These are phyloP conservation scores for Pristionchus exspectatus DNA, from an alignment of 2,888 invertebrate species.

Conservation along the genomic window DNA sequence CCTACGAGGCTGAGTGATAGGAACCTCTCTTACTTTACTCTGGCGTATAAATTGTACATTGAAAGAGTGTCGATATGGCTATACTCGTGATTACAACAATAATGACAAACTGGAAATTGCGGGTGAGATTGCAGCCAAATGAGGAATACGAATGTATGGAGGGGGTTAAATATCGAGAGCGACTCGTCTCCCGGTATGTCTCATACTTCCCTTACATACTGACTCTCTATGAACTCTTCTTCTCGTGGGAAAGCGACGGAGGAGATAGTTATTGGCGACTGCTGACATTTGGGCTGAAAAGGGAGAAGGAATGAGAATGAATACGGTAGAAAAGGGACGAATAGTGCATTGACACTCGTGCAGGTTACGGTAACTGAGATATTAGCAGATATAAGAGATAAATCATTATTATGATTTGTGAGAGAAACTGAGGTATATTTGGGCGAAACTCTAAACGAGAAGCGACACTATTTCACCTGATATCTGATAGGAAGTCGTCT, in stretches of 20 bases:
- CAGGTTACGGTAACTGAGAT: slow-evolving; percentile 30
- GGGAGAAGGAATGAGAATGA: background rate
- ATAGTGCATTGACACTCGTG: slow-evolving; percentile 39
- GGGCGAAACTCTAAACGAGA: background rate
- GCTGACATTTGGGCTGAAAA: slow-evolving; percentile 75
- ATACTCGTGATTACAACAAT: background rate
- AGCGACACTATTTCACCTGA: slow-evolving; percentile 41
- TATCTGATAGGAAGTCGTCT: slow-evolving; percentile 25
- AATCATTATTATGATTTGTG: background rate
- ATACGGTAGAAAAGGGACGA: background rate
- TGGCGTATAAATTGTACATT: slow-evolving; percentile 44
- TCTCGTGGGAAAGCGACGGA: slow-evolving; percentile 72
- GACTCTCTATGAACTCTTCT: slow-evolving; percentile 63
- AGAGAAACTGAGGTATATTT: background rate
- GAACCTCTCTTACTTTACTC: slow-evolving; percentile 13
- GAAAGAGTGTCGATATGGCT: background rate
- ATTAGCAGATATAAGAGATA: background rate
- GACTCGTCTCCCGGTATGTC: slow-evolving; percentile 12
- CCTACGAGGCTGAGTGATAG: background rate
- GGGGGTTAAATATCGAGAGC: slow-evolving; percentile 1
- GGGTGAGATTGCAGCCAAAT: background rate
- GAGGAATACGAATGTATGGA: background rate
- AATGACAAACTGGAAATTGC: background rate
- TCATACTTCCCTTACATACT: slow-evolving; percentile 8
- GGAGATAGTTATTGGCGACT: slow-evolving; percentile 74